Base-by-base conservation (phyloP, 2,797 vertebrate species). In the Stomatorhinus walkeri region DNA sequence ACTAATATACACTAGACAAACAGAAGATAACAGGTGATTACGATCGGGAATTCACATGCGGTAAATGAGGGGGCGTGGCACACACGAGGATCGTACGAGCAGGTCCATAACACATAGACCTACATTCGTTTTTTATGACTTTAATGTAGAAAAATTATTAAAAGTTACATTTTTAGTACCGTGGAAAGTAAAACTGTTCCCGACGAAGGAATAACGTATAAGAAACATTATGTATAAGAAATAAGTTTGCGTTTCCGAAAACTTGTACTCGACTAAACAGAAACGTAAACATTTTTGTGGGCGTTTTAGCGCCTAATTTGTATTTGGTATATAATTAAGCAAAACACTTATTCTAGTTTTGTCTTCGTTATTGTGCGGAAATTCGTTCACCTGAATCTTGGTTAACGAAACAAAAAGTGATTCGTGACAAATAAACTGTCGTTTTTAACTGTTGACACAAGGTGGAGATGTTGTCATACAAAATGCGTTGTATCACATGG, bases 391-490 rank as follows among this genome's bases (percentile, higher is more conserved):
- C 84, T 51, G 84, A 32, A n/a, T 79, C 43, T 83, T 83, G 16
- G 40, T 40, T 76, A 83, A 43, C 12, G 22, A 16, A 54, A 32
- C 16, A 14, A 51, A 54, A 76, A 36, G 36, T 14, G 12, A 76
- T 19, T 85, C 14, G 1, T 24, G 68, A 76, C 12, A 59, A 19
- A 68, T 2, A 14, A 40, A 85, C 61, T 72, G 83, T 48, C 2
- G 24, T 89, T 81, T 89, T 89, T 43, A 89, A 86, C 36, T 36
- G 59, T 86, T 68, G 83, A 89, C 92, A 91, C 91, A 89, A 64
- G 91, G 88, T 90, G 90, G 89, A 49, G 87, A 61, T 51, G 89
- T 86, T 84, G 81, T 88, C 90, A 91, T 89, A 90, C 79, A 89
- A 90, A 85, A 89, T 2, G 12, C 10, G 61, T 28, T 68, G 22